Evolutionary conservation across 2,113 vertebrate genomes (phyloP).

Genomic region (Ptilonorhynchus violaceus): DNA sequence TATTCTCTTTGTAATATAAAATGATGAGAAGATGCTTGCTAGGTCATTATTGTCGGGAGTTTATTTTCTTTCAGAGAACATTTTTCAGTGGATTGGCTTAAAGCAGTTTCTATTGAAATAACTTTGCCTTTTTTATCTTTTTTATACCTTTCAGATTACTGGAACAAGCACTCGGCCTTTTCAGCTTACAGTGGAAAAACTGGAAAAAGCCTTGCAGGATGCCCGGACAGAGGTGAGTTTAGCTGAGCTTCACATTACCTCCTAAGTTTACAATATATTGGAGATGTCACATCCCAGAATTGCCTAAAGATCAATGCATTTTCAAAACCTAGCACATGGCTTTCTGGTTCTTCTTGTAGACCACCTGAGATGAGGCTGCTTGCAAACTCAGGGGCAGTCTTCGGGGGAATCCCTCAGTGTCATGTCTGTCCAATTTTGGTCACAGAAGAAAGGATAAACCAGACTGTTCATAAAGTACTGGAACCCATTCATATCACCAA

Average conservation of each 20-base stretch:
- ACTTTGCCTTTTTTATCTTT: background rate
- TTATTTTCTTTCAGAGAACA: background rate
- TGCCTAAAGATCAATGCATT: background rate
- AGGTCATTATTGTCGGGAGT: background rate
- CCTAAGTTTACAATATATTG: background rate
- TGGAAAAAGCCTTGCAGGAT: constrained; percentile 82
- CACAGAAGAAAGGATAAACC: background rate
- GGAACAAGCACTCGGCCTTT: constrained; percentile 81
- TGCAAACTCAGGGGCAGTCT: background rate
- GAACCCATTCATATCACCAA: background rate
- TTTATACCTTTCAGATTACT: constrained; percentile 70
- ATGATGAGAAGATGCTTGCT: background rate
- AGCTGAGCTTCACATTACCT: background rate
- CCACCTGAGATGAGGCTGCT: background rate
- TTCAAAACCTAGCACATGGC: background rate
- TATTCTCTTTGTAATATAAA: background rate
- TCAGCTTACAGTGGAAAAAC: constrained; percentile 88
- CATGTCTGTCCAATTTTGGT: background rate
- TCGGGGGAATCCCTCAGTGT: background rate
- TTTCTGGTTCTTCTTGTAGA: background rate
- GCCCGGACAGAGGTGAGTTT: constrained; percentile 75
- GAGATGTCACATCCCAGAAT: background rate
- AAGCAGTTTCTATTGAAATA: background rate
- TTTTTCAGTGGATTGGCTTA: background rate
- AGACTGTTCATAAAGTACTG: background rate